phyloP scores from a whole-genome alignment of 1,140 invertebrate genomes.

The Elymnias hypermnestra region DNA sequence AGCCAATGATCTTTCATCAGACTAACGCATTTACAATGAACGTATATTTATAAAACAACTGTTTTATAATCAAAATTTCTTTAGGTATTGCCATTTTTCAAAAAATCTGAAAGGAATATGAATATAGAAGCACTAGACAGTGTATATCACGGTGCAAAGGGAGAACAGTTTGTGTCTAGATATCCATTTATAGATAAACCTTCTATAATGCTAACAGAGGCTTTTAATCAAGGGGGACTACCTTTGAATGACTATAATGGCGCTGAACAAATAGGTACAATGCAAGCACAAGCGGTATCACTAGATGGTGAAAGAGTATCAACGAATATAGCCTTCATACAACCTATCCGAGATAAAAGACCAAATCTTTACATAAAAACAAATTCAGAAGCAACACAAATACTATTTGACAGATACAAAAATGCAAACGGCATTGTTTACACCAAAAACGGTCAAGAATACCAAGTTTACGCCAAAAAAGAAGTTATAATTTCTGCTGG shows the following conservation, averaged over 20 bases:
- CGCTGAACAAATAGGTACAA: conserved; percentile 74
- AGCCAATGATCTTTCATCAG: no score
- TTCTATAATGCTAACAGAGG: conserved; percentile 72
- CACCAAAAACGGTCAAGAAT: conserved; percentile 71
- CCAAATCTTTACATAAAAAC: conserved; percentile 83
- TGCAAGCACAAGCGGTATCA: conserved; percentile 76
- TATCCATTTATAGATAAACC: conserved; percentile 79
- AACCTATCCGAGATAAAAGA: conserved; percentile 81
- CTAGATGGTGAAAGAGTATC: conserved; percentile 81
- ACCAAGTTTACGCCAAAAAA: conserved; percentile 71
- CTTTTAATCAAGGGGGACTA: conserved; percentile 77
- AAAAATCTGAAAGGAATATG: conserved; percentile 84
- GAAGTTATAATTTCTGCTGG: conserved; percentile 81
- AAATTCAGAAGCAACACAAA: conserved; percentile 80
- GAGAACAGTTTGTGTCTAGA: conserved; percentile 77
- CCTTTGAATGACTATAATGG: conserved; percentile 75
- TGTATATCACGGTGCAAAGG: conserved; percentile 76
- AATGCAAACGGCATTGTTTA: conserved; percentile 45
- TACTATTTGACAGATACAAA: conserved; percentile 82
- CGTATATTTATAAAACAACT: no score
- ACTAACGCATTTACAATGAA: no score
- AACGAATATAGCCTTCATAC: conserved; percentile 84
- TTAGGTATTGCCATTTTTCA: conserved; percentile 86
- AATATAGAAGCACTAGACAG: conserved; percentile 60
- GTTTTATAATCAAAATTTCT: no score